phyloP scores from a whole-genome alignment of 1,140 invertebrate species.

The Mamestra configurata region DNA sequence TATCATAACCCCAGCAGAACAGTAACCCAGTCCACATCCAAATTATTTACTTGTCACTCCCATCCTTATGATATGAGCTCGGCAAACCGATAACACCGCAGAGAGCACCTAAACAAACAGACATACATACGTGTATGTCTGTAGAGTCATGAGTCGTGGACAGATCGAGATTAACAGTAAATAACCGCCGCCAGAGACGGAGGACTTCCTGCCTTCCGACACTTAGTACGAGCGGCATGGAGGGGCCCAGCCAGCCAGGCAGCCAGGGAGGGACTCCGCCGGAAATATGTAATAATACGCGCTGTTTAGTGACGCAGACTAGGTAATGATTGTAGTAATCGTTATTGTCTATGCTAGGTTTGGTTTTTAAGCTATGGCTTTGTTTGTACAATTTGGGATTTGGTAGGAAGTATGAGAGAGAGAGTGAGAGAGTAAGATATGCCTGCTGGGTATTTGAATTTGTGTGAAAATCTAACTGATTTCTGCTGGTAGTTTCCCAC shows the following conservation, averaged over 20 bases:
- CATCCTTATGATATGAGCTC: background rate
- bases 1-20: background rate
- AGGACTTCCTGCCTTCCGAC: conserved; percentile 75
- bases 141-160: conserved; percentile 43
- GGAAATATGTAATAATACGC: conserved; percentile 41
- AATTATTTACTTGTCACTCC: background rate
- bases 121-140: conserved; percentile 43
- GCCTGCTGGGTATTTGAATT: background rate
- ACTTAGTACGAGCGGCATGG: conserved; percentile 65
- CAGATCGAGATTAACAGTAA: conserved; percentile 78
- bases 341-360: background rate
- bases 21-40: background rate
- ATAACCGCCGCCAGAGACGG: conserved; percentile 73
- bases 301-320: background rate
- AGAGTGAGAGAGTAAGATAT: background rate
- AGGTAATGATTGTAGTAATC: conserved; percentile 3
- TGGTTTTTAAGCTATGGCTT: conserved; percentile 19
- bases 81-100: too few species aligned
- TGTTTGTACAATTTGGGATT: background rate
- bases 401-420: conserved; percentile 8
- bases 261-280: background rate
- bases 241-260: too few species aligned
- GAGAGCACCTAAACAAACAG: conserved; percentile 42
- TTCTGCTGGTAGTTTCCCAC: too few species aligned
- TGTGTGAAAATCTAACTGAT: too few species aligned